Evolutionary conservation across 2,113 vertebrate genomes (phyloP).

Genomic region (Dolichallabes microphthalmus): DNA sequence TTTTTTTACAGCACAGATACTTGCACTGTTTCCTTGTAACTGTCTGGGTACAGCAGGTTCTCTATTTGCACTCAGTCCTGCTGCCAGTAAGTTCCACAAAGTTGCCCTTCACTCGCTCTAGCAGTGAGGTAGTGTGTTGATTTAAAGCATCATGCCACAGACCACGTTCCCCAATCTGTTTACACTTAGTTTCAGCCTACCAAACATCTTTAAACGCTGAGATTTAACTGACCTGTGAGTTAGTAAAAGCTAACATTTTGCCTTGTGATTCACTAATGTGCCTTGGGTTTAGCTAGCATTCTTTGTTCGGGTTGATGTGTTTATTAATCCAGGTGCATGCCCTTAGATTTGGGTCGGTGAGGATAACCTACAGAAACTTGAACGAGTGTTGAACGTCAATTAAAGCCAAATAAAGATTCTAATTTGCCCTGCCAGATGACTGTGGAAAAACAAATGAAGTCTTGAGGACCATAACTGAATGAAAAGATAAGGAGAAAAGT

Average conservation of each 20-base stretch:
- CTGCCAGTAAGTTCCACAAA: conserved; percentile 14
- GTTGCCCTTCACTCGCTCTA: conserved; percentile 12
- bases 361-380: neutral
- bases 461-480: neutral
- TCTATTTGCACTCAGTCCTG: conserved; percentile 27
- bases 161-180: neutral
- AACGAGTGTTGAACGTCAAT: neutral
- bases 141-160: conserved; percentile 1
- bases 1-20: neutral
- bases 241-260: conserved; percentile 33
- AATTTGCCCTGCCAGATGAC: neutral
- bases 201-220: conserved; percentile 22
- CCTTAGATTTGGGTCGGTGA: neutral
- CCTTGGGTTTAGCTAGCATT: neutral
- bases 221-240: neutral
- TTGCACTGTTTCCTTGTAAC: conserved; percentile 34
- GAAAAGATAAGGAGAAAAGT: neutral
- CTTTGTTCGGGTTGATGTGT: neutral
- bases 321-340: neutral
- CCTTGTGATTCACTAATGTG: neutral
- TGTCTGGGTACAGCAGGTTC: neutral
- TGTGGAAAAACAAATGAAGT: neutral
- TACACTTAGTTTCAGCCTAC: conserved; percentile 24
- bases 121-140: neutral
- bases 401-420: neutral